Evolutionary conservation across 2,113 vertebrate genomes (phyloP), one percentile per base, ranked within the genome.

Genomic region (Oncorhynchus keta): DNA sequence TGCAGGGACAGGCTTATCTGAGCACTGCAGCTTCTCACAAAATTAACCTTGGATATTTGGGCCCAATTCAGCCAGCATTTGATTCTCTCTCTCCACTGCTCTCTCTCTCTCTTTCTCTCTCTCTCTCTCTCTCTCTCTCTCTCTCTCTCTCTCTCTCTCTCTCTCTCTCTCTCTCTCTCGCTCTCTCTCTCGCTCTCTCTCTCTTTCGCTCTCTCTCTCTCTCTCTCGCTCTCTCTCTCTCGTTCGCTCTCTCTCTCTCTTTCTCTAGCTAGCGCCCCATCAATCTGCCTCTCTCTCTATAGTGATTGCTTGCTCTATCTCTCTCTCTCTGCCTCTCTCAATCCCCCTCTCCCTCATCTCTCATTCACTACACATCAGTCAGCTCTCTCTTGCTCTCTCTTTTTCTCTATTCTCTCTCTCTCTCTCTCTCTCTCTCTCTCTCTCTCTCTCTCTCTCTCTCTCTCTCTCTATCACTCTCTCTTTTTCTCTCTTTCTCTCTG

Each of bases 41-140:
- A 99, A 99, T 99, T 99, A 99, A 99, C 97, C 97, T 98, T 97
- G 97, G 95, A 97, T 99, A 97, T 97, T 98, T 98, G 97, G 97
- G 96, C 95, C 95, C 96, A 97, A 97, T 97, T 98, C 96, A 96
- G 94, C 96, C 94, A 95, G 93, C 94, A 94, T 98, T 97, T 97
- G 95, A 97, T 97, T 97, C 95, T 94, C 94, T 26, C 35, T 65
- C 72, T 51, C 65, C 73, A 80, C 62, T 68, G 72, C 67, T 65
- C 18, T 14, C 14, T 59, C 68, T 66, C 48, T 48, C 45, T 48
- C 45, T 61, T 28, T 28, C 68, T 45, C 5, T n/a, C 66, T 26
- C 66, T 35, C 49, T 14, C 28, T 48, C 12, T 24, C 39, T 70
- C 18, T 57, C 68, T 59, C 68, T 66, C 61, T 48, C 45, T 48